These are phyloP conservation scores for Drosophila tristis DNA, from an alignment of 1,140 invertebrate genomes.

Conservation along the genomic window DNA sequence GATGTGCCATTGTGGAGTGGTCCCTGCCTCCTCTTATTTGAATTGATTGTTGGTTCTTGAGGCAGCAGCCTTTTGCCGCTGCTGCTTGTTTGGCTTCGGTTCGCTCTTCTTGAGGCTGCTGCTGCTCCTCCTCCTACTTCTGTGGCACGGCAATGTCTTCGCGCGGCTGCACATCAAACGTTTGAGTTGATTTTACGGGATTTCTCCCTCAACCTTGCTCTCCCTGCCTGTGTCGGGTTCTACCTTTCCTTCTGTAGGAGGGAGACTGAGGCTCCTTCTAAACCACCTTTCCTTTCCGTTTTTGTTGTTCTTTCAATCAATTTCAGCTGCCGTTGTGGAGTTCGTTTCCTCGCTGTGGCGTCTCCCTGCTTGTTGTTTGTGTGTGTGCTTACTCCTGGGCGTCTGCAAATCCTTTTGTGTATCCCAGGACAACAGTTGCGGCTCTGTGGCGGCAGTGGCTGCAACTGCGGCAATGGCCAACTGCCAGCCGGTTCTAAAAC, in stretches of 20 bases:
- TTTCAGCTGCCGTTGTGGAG: constrained; percentile 57
- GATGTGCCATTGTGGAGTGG: constrained; percentile 24
- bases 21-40: constrained; percentile 13
- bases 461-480: constrained; percentile 26
- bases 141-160: constrained; percentile 16
- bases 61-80: too few relatives aligned
- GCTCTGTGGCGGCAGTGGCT: constrained; percentile 27
- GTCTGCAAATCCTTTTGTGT: constrained; percentile 76
- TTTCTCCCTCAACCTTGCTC: constrained; percentile 19
- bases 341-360: constrained; percentile 44
- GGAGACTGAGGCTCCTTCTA: neutral
- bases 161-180: constrained; percentile 60
- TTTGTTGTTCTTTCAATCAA: constrained; percentile 70
- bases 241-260: too few relatives aligned
- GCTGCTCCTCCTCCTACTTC: neutral
- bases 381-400: constrained; percentile 40
- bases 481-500: constrained; percentile 26
- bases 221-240: neutral
- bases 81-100: constrained; percentile 30
- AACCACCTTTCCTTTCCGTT: constrained; percentile 27
- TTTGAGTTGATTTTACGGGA: constrained; percentile 35
- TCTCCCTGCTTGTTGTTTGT: constrained; percentile 26
- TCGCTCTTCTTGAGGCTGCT: too few relatives aligned
- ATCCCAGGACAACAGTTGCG: constrained; percentile 69
- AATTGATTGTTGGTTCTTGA: constrained; percentile 25